Percentiles rank a stretch among this genome's conserved stretches.
These are phyloP conservation scores for Heteromurus nitidus DNA, from an alignment of 2,888 invertebrate genomes.

Conservation along the genomic window DNA sequence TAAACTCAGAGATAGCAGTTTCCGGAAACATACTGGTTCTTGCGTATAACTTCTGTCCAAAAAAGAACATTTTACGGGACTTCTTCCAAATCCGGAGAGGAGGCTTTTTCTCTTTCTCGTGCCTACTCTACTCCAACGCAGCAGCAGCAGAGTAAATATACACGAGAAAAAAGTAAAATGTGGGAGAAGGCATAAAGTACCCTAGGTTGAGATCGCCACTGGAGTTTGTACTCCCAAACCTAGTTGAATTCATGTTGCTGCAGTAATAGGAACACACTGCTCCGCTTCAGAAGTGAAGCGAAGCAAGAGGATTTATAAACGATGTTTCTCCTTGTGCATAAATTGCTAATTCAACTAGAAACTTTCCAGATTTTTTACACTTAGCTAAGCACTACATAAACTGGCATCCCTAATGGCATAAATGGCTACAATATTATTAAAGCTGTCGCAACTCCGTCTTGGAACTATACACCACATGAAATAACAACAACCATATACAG, in stretches of 20 bases:
- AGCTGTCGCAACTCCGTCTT: constrained; percentile 25
- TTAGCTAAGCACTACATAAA: constrained; percentile 53
- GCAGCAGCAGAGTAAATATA: no score
- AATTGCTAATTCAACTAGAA: constrained; percentile 64
- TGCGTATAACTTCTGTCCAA: constrained; percentile 34
- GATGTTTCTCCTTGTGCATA: constrained; percentile 53
- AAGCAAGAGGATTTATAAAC: constrained; percentile 40
- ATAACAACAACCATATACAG: neutral
- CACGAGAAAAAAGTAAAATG: no score
- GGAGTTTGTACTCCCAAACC: no score
- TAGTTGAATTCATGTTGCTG: no score
- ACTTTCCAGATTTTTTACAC: constrained; percentile 60
- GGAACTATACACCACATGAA: constrained; percentile 15
- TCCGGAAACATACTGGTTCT: neutral
- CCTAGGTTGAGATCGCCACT: no score
- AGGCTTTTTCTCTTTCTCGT: constrained; percentile 28
- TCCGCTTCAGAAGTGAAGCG: no score
- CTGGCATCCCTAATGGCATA: constrained; percentile 47
- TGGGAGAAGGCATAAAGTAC: no score
- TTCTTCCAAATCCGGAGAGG: constrained; percentile 49
- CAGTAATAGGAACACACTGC: no score
- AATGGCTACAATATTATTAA: constrained; percentile 44
- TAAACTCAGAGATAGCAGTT: constrained; percentile 3
- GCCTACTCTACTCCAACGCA: no score
- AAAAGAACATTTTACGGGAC: constrained; percentile 34